These are phyloP conservation scores for Drosophila dives DNA, from an alignment of 2,888 invertebrate species.

Conservation along the genomic window DNA sequence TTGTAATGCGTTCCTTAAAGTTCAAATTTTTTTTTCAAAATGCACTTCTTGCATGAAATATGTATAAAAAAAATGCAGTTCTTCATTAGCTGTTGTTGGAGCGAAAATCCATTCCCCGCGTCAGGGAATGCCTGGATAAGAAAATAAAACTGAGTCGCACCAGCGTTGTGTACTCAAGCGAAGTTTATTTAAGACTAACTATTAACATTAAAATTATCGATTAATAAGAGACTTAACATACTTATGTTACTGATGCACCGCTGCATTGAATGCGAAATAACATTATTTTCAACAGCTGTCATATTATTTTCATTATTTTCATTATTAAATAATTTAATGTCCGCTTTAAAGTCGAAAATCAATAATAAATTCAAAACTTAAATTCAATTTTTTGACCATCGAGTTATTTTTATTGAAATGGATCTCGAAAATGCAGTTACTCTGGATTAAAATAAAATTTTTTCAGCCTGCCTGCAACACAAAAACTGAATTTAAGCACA, in stretches of 20 bases:
- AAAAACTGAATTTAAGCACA: slow-evolving; percentile 23
- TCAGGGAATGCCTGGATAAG: too few species aligned
- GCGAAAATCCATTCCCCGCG: too few species aligned
- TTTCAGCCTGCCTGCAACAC: slow-evolving; percentile 3
- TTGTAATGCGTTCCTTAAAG: background rate
- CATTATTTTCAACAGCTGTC: too few species aligned
- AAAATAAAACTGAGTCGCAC: too few species aligned
- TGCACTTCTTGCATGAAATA: background rate
- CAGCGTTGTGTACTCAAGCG: too few species aligned
- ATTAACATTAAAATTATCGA: too few species aligned
- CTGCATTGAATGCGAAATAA: too few species aligned
- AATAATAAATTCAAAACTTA: background rate
- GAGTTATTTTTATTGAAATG: slow-evolving; percentile 5
- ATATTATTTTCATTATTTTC: too few species aligned
- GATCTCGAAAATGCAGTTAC: background rate
- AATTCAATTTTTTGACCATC: slow-evolving; percentile 1
- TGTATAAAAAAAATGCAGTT: background rate
- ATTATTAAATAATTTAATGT: background rate
- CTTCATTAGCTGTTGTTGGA: too few species aligned
- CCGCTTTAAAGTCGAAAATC: background rate
- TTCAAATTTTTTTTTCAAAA: background rate
- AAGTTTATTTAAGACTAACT: too few species aligned
- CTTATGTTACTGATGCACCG: too few species aligned
- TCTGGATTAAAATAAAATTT: background rate
- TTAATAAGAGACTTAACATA: too few species aligned